Evolutionary conservation across 2,113 vertebrate species (phyloP).

Genomic region (Engystomops pustulosus): DNA sequence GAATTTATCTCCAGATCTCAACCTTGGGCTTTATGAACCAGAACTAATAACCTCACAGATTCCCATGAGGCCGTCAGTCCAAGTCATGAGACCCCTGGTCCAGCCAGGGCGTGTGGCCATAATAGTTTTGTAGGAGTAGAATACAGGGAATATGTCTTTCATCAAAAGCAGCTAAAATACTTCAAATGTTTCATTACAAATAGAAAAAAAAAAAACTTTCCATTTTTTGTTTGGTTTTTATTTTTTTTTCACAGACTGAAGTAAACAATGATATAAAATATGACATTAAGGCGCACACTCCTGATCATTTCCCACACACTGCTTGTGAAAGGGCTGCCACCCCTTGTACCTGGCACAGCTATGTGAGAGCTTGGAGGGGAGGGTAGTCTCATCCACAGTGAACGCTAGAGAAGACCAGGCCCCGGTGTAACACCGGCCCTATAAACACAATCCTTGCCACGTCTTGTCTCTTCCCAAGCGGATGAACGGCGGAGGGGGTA

Average conservation of each 20-base stretch:
- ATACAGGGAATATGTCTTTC: too few species aligned
- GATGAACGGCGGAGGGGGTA: not conserved
- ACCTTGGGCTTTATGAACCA: too few species aligned
- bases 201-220: not conserved
- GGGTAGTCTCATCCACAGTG: conserved; percentile 5
- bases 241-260: conserved; percentile 76
- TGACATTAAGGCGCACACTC: conserved; percentile 65
- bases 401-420: conserved; percentile 13
- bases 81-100: too few species aligned
- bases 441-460: not conserved
- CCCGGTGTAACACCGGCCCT: conserved; percentile 7
- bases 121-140: too few species aligned
- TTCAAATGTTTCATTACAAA: too few species aligned
- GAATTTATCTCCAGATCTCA: too few species aligned
- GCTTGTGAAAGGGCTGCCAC: conserved; percentile 56
- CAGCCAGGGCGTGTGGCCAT: too few species aligned
- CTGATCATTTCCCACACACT: conserved; percentile 60
- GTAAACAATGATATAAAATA: conserved; percentile 81
- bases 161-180: too few species aligned
- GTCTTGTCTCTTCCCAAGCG: not conserved
- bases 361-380: not conserved
- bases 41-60: too few species aligned
- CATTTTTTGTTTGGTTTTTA: conserved; percentile 6
- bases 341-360: conserved; percentile 70
- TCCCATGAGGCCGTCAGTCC: too few species aligned